Percentiles rank a stretch among this genome's conserved stretches.
These are phyloP conservation scores for Leistus spinibarbis DNA, from an alignment of 2,888 invertebrate species.

Conservation along the genomic window DNA sequence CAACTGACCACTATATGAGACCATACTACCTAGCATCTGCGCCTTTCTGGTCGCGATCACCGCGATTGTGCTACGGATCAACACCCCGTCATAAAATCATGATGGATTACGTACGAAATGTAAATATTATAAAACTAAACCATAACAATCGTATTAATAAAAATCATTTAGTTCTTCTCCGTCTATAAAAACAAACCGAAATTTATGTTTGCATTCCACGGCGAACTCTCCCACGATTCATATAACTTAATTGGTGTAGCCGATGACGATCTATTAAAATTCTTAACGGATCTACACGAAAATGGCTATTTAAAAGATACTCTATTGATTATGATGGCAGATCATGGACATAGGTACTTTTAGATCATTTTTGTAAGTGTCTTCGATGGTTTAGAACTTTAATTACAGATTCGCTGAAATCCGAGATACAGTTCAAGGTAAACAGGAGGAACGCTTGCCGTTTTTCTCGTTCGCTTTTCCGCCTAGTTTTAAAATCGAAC, in stretches of 20 bases:
- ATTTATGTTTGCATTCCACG: conserved; percentile 88
- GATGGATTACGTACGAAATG: conserved; percentile 70
- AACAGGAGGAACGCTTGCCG: conserved; percentile 89
- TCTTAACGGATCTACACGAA: conserved; percentile 67
- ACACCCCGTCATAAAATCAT: conserved; percentile 72
- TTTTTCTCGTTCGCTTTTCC: conserved; percentile 84
- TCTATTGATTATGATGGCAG: conserved; percentile 86
- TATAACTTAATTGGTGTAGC: conserved; percentile 78
- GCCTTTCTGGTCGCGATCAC: conserved; percentile 62
- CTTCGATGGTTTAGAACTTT: conserved; percentile 23
- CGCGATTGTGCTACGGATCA: conserved; percentile 72
- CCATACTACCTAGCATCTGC: conserved; percentile 76
- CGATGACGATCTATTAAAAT: conserved; percentile 73
- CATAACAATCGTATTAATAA: conserved; percentile 6
- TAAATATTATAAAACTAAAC: conserved; percentile 51
- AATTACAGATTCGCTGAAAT: conserved; percentile 74
- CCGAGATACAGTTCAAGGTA: conserved; percentile 86
- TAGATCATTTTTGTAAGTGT: conserved; percentile 3
- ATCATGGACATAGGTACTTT: conserved; percentile 83
- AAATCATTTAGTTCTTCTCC: conserved; percentile 59
- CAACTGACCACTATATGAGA: conserved; percentile 90
- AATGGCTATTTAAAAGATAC: conserved; percentile 76
- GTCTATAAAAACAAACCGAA: conserved; percentile 73
- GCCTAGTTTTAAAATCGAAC: conserved; percentile 65
- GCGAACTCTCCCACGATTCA: conserved; percentile 86